Base-by-base conservation (phyloP, 2,113 vertebrate genomes). In the Melozone crissalis region DNA sequence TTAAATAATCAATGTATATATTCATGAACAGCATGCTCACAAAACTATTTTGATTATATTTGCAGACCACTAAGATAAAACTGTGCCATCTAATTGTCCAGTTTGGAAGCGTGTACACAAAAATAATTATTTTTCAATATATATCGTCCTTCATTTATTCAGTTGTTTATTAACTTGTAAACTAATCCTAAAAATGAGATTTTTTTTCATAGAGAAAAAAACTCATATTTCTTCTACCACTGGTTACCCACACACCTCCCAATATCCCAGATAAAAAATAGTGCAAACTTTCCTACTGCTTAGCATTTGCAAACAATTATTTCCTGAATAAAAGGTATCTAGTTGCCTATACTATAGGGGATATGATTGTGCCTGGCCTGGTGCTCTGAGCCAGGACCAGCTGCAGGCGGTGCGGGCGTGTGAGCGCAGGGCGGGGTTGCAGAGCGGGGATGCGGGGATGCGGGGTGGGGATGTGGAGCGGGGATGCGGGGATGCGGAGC, bases 361-460 rank as follows among this genome's bases (percentile, higher is more conserved):
- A 46, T 24, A 27, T 1, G 27, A 18, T 2, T 12, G 8, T 8
- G 24, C 51, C 62, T 9, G 54, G 10, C 22, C 12, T 8, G n/a
- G 20, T 15, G 35, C 19, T 57, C 23, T 35, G 27, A 16, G 58
- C 8, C 39, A 2, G 0, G 31, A 11, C 1, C 21, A 33, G 51
- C 4, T 4, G 2, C 0, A 4, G 57, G 33, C 4, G 6, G 47
- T 0, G 39, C 26, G 2, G 30, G 8, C 7, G 47, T 24, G 47
- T 8, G 23, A 14, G 20, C 3, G 47, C 28, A 4, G 8, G 3
- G 28, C n/a, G 7, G 17, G 39, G 39, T 13, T 41, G 39, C 39
- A 13, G 39, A 11, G 39, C 5, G 39, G 12, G 8, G 11, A 39
- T 41, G 39, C 39, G 5, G 39, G 39, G 41, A 39, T 39, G 39